Percentiles rank a stretch among this genome's conserved stretches.
phyloP scores from a whole-genome alignment of 2,113 vertebrate genomes.

The Shinisaurus crocodilurus region DNA sequence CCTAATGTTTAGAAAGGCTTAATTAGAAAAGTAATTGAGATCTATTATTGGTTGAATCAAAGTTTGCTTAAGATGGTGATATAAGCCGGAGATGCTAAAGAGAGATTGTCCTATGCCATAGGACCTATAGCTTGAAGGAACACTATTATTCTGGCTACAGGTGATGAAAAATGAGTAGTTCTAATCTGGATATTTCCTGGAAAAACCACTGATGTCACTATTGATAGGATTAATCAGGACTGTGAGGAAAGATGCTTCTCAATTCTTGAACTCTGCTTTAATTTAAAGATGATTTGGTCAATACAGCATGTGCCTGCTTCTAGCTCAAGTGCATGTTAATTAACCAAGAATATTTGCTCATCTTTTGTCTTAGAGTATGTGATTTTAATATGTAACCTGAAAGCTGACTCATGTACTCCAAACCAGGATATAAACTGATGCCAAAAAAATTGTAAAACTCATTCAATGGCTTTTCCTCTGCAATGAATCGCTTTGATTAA shows the following conservation, averaged over 20 bases:
- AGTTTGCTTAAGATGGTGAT: not conserved
- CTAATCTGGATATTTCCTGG: not conserved
- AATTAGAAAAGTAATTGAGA: not conserved
- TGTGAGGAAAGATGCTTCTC: not conserved
- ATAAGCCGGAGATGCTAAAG: not conserved
- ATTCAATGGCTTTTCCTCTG: slow-evolving; percentile 1
- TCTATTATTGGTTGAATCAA: not conserved
- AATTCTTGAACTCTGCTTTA: not conserved
- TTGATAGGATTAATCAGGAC: not conserved
- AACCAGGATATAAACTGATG: not conserved
- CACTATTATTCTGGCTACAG: not conserved
- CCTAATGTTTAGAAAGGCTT: not conserved
- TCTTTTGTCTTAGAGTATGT: not conserved
- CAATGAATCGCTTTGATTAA: not conserved
- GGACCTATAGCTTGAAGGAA: not conserved
- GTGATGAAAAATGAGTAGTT: not conserved
- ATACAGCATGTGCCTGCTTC: no score
- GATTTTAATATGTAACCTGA: not conserved
- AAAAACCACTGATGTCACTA: not conserved
- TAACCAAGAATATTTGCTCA: not conserved
- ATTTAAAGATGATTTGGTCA: not conserved
- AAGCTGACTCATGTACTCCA: not conserved
- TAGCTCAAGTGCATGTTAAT: not conserved
- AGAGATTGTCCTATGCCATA: not conserved
- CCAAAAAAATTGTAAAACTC: not conserved